phyloP scores from a whole-genome alignment of 2,113 vertebrate species.

The Paradoxurus hermaphroditus region DNA sequence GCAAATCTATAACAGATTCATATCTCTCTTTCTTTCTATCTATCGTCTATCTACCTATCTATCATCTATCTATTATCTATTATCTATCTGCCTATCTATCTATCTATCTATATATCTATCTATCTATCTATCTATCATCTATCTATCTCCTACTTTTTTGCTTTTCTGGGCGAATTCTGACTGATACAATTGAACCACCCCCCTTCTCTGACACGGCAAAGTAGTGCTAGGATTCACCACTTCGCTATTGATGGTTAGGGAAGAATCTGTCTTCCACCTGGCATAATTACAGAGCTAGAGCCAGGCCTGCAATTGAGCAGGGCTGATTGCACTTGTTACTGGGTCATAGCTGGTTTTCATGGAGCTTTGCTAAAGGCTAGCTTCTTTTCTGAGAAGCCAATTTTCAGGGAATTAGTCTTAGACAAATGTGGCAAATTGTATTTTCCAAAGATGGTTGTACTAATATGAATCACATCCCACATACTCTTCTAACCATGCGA shows the following conservation, averaged over 20 bases:
- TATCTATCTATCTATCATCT: neutral
- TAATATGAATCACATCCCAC: neutral
- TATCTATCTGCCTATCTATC: neutral
- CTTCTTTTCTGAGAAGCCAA: neutral
- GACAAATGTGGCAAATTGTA: neutral
- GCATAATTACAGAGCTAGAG: neutral
- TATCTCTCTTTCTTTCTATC: neutral
- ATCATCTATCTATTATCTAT: neutral
- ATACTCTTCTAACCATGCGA: neutral
- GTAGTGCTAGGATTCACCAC: neutral
- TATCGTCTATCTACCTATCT: neutral
- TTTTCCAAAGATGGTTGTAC: neutral
- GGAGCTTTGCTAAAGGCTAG: neutral
- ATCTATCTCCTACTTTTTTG: neutral
- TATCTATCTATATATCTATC: too few relatives aligned
- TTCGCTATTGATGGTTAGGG: neutral
- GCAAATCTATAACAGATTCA: neutral
- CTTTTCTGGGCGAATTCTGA: neutral
- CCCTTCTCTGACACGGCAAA: neutral
- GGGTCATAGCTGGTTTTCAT: neutral
- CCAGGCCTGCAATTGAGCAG: neutral
- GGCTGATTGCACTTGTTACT: neutral
- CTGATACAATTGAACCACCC: neutral
- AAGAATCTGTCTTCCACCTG: neutral
- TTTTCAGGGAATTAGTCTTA: neutral